Base-by-base conservation (phyloP, 37 sponge, comb jelly and placozoan genomes). In the Crambe crambe region DNA sequence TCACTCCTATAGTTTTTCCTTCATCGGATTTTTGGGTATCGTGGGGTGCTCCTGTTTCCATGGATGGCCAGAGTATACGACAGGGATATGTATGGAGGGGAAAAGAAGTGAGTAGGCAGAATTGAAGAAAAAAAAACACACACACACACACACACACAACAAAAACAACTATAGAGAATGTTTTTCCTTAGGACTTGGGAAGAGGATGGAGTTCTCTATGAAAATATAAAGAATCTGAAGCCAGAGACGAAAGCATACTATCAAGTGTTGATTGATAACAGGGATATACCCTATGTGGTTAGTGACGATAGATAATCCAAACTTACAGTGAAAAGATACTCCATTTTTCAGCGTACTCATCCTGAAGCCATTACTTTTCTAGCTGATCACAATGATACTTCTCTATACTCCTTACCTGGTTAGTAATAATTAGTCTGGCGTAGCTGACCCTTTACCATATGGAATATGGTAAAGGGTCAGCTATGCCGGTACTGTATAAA, bases 11-110 rank as follows among this genome's bases (percentile, higher is more conserved):
- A 97, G 95, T 84, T 92, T 62, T 98, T 98, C 80, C 87, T 98
- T 18, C 99, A 98, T 37, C 75, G 92, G 0, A 84, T 93, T 59
- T 91, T 98, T 73, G 90, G 89, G 9, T 98, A 98, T 57, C 89
- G 99, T 41, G 99, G 99, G 34, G 96, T 96, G 35, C 54, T 96
- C 21, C 80, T 98, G 22, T 96, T 94, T 42, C 94, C 87, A 3
- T 98, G 99, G 94, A 80, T 78, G 56, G 90, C 97, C 29, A 68
- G 75, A 27, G 82, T 96, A 3, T 98, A 82, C 68, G 90, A 96
- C 78, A 66, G 96, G 37, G 92, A 90, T 60, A 71, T 44, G 22
- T 70, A 40, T 34, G 30, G 12, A 6, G 35, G 5, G 2, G 42
- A 23, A 41, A 2, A 41, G 42, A 70, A 30, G 63, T 62, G 63